phyloP scores from a whole-genome alignment of 2,888 invertebrate species.

The Sarcophaga caerulescens region DNA sequence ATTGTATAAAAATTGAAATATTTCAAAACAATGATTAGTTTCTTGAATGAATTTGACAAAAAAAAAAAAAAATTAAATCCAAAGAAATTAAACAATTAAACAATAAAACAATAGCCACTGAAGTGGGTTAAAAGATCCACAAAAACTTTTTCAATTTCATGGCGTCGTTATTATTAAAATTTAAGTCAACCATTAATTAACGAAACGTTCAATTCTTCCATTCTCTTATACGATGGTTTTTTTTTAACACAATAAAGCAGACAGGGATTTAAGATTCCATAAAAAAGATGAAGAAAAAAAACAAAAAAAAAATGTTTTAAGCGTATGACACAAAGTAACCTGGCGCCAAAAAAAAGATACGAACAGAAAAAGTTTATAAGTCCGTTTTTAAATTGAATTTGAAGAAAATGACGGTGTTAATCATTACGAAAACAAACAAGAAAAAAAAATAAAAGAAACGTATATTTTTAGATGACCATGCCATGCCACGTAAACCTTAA shows the following conservation, averaged over 20 bases:
- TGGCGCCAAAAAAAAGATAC: constrained; percentile 47
- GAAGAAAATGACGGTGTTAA: neutral
- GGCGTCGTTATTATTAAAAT: constrained; percentile 42
- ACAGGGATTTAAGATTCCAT: neutral
- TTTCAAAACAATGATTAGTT: no score
- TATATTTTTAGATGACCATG: no score
- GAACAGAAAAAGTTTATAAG: neutral
- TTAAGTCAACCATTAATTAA: constrained; percentile 53
- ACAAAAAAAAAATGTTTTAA: neutral
- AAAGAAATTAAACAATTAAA: neutral
- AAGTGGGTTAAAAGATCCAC: neutral
- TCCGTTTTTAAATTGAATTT: neutral
- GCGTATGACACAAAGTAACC: neutral
- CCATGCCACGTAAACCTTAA: no score
- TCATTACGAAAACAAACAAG: no score
- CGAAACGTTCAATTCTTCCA: neutral
- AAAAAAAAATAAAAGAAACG: no score
- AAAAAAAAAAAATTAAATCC: neutral
- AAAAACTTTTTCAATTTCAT: constrained; percentile 28
- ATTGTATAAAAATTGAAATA: no score
- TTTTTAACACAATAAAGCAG: neutral
- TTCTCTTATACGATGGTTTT: neutral
- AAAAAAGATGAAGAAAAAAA: neutral
- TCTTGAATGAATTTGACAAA: neutral
- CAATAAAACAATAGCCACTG: neutral